Evolutionary conservation across 2,797 vertebrate genomes (phyloP).

Genomic region (Acanthurus tractus): DNA sequence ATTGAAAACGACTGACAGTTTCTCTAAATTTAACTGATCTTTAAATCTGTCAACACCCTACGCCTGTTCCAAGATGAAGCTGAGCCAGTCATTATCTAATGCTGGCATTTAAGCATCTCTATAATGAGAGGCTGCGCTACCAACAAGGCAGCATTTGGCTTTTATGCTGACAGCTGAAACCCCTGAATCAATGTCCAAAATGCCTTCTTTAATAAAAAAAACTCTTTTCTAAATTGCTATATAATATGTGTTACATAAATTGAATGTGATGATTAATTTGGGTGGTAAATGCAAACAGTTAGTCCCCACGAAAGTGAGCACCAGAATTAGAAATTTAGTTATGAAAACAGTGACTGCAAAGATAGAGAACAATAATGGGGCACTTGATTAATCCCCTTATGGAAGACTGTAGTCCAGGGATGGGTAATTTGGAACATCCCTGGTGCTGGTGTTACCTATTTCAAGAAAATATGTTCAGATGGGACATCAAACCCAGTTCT

Average conservation of each 20-base stretch:
- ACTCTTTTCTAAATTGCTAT: too few relatives aligned
- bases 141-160: conserved; percentile 21
- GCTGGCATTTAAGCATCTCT: conserved; percentile 17
- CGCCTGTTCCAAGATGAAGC: conserved; percentile 13
- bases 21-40: conserved; percentile 2
- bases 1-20: conserved; percentile 19
- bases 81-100: conserved; percentile 14
- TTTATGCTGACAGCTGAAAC: neutral
- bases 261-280: neutral
- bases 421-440: too few relatives aligned
- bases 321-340: too few relatives aligned
- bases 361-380: too few relatives aligned
- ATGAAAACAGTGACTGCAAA: too few relatives aligned
- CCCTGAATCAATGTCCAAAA: neutral
- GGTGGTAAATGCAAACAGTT: too few relatives aligned
- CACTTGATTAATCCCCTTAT: neutral
- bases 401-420: neutral
- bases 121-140: conserved; percentile 12
- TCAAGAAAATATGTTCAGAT: too few relatives aligned
- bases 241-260: neutral
- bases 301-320: too few relatives aligned
- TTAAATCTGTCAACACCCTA: conserved; percentile 30
- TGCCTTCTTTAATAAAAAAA: too few relatives aligned
- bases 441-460: too few relatives aligned
- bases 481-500: neutral